Base-by-base conservation (phyloP, 2,888 invertebrate genomes). In the Cyrtodaria siliqua region DNA sequence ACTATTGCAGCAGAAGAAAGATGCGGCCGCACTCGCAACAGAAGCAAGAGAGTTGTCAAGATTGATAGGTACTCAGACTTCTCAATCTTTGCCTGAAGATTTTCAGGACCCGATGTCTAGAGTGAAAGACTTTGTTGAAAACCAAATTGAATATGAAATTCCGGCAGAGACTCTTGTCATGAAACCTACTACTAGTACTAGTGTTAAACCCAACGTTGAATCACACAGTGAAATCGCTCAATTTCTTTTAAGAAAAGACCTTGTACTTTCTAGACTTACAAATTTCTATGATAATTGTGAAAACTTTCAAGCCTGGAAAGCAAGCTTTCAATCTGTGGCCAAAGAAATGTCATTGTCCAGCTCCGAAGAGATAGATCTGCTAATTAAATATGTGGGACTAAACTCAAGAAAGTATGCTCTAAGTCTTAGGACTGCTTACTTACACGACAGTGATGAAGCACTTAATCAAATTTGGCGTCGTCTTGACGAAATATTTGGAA, bases 401-500 rank as follows among this genome's bases (percentile, higher is more conserved):
- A n/a, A n/a, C n/a, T n/a, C n/a, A n/a, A n/a, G n/a, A n/a, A n/a
- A n/a, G n/a, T n/a, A n/a, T n/a, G n/a, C n/a, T n/a, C n/a, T n/a
- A n/a, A n/a, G n/a, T n/a, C n/a, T n/a, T n/a, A n/a, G n/a, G n/a
- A n/a, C n/a, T n/a, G n/a, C n/a, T n/a, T n/a, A n/a, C 53, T 23
- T 29, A 16, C 23, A 56, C n/a, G 33, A 72, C 38, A 55, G 75
- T 29, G 26, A 40, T 9, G 29, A 55, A 53, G 71, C 55, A 18
- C 14, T 72, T n/a, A 24, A 16, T 20, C 49, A 47, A 20, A 71
- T 72, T 8, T 79, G 75, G 75, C 23, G 61, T 20, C 44, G 76
- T 40, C 61, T 79, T 1, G 63, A 76, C 18, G 63, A 79, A 24
- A 47, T 68, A 47, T 75, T 57, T 59, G 75, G 79, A 16, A 14